Percentiles rank a stretch among this genome's conserved stretches.
Conservation (phyloP, 2,113 vertebrate species). For the Equus przewalskii region DNA sequence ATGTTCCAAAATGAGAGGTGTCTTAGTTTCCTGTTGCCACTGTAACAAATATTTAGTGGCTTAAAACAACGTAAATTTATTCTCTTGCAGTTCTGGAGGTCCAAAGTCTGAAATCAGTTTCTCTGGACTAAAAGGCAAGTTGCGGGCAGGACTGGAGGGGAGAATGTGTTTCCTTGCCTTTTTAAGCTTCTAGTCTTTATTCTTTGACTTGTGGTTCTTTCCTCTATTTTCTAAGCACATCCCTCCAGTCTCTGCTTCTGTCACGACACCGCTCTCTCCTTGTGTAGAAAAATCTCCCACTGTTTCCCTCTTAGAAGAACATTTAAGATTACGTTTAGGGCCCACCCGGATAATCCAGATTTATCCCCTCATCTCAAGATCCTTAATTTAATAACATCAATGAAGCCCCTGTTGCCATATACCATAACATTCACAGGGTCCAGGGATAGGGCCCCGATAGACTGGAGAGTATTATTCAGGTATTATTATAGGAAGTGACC, state of each 20-base stretch:
- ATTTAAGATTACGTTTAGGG: not conserved
- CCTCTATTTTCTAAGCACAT: not conserved
- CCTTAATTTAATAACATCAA: not conserved
- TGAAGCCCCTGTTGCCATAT: not conserved
- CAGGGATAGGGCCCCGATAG: not conserved
- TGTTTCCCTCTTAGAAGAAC: not conserved
- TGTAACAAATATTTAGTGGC: not conserved
- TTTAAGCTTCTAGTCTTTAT: not conserved
- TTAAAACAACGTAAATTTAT: not conserved
- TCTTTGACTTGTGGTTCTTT: not conserved
- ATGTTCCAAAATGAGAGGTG: not conserved
- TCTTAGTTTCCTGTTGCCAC: not conserved
- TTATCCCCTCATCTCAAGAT: not conserved
- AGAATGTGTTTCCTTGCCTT: not conserved
- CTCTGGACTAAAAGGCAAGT: not conserved
- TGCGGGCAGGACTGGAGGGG: not conserved
- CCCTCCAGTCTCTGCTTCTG: not conserved
- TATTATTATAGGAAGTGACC: not conserved
- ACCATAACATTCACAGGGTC: not conserved
- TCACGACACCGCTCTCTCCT: not conserved
- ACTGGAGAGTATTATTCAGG: not conserved
- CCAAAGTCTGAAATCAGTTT: not conserved
- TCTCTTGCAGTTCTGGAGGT: not conserved
- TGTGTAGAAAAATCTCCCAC: not conserved
- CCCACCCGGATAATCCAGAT: not conserved